Percentiles rank a stretch among this genome's conserved stretches.
Evolutionary conservation across 2,113 vertebrate species (phyloP).

Genomic region (Sialia sialis): DNA sequence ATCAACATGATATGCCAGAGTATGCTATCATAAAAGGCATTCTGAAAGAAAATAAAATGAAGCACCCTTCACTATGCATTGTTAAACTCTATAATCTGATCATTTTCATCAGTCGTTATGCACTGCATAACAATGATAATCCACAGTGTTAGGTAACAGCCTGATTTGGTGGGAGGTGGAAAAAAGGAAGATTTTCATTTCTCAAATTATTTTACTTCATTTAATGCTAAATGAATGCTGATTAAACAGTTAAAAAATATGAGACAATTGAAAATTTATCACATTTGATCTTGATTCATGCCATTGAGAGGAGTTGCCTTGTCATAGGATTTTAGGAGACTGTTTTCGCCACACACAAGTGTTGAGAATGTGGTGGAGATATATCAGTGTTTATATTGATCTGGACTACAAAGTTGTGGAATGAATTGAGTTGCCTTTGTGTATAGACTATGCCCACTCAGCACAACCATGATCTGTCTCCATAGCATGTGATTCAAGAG

Average conservation of each 20-base stretch:
- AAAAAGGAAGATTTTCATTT: background rate
- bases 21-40: background rate
- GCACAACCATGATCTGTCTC: background rate
- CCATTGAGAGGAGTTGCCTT: background rate
- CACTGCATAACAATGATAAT: background rate
- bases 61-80: background rate
- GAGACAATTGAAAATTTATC: background rate
- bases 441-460: background rate
- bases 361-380: background rate
- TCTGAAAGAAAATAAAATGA: slow-evolving; percentile 21
- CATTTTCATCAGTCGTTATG: background rate
- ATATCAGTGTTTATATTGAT: background rate
- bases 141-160: background rate
- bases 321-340: background rate
- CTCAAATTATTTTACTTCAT: background rate
- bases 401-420: background rate
- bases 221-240: background rate
- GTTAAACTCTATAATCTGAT: background rate
- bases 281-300: background rate
- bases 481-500: background rate
- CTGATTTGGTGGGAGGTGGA: background rate
- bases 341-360: background rate
- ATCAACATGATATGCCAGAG: background rate
- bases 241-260: background rate
- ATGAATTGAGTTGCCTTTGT: background rate